A percentile compares a stretch with the other conserved stretches of the same genome.
These are phyloP conservation scores for Anolis apletophallus DNA, from an alignment of 2,797 vertebrate genomes.

Conservation along the genomic window DNA sequence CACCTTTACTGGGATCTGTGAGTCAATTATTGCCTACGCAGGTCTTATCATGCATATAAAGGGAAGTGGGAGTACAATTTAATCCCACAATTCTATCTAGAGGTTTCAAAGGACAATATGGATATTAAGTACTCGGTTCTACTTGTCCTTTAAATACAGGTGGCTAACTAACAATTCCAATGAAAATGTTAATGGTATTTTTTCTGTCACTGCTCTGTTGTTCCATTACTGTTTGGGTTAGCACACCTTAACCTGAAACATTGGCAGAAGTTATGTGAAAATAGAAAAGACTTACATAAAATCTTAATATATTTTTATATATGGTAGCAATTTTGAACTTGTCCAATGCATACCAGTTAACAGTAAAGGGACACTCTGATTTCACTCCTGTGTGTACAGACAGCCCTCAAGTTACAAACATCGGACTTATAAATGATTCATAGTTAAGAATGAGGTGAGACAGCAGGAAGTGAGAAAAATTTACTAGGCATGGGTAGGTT, in stretches of 20 bases:
- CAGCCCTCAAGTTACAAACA: too few species aligned
- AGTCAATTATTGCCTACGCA: constrained; percentile 6
- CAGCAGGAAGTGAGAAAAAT: too few species aligned
- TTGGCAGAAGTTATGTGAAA: not conserved
- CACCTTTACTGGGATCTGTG: not conserved
- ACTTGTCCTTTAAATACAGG: not conserved
- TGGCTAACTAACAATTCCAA: not conserved
- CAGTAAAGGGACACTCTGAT: not conserved
- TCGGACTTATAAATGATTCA: too few species aligned
- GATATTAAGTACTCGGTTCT: not conserved
- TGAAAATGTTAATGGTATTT: not conserved
- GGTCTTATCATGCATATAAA: not conserved
- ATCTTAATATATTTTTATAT: not conserved
- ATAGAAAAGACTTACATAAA: not conserved
- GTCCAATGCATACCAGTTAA: not conserved
- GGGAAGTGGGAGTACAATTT: constrained; percentile 3
- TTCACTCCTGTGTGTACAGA: not conserved
- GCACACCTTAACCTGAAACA: not conserved
- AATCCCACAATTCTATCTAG: not conserved
- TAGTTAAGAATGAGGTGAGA: too few species aligned
- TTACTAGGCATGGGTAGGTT: too few species aligned
- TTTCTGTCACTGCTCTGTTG: not conserved
- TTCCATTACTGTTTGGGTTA: not conserved
- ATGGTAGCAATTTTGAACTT: not conserved
- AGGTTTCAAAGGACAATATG: not conserved